phyloP scores from a whole-genome alignment of 1,140 invertebrate genomes.

The Drosophila gunungcola region DNA sequence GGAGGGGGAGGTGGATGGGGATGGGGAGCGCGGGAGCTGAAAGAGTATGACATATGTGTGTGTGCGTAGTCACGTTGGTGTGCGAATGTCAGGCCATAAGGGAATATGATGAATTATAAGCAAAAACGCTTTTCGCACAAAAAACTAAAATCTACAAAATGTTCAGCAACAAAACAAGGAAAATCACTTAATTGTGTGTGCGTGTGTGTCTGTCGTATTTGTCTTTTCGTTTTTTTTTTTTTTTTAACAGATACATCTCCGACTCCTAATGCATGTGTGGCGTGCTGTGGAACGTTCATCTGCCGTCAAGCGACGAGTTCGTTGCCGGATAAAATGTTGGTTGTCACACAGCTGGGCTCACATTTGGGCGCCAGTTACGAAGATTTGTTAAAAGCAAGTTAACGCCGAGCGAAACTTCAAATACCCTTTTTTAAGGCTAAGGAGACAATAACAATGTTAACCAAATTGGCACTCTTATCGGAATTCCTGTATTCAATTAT shows the following conservation, averaged over 20 bases:
- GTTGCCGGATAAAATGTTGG: slow-evolving; percentile 20
- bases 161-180: slow-evolving; percentile 65
- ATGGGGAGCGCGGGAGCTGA: slow-evolving; percentile 12
- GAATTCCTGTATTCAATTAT: slow-evolving; percentile 16
- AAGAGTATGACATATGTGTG: slow-evolving; percentile 25
- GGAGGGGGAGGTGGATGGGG: not conserved
- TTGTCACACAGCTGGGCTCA: slow-evolving; percentile 42
- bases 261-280: slow-evolving; percentile 66
- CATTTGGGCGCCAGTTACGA: slow-evolving; percentile 51
- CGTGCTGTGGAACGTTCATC: slow-evolving; percentile 48
- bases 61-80: slow-evolving; percentile 64
- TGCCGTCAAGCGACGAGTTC: slow-evolving; percentile 33
- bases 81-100: slow-evolving; percentile 74
- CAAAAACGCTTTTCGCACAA: slow-evolving; percentile 39
- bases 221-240: slow-evolving; percentile 21
- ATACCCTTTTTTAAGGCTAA: not conserved
- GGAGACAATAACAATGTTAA: not conserved
- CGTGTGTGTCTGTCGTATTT: slow-evolving; percentile 17
- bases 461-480: slow-evolving; percentile 10
- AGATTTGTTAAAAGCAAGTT: slow-evolving; percentile 21
- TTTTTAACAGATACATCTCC: slow-evolving; percentile 70
- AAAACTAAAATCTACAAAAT: slow-evolving; percentile 59
- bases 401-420: not conserved
- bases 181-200: slow-evolving; percentile 70
- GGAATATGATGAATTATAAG: slow-evolving; percentile 78